phyloP scores from a whole-genome alignment of 2,113 vertebrate species.

The Oncorhynchus kisutch region DNA sequence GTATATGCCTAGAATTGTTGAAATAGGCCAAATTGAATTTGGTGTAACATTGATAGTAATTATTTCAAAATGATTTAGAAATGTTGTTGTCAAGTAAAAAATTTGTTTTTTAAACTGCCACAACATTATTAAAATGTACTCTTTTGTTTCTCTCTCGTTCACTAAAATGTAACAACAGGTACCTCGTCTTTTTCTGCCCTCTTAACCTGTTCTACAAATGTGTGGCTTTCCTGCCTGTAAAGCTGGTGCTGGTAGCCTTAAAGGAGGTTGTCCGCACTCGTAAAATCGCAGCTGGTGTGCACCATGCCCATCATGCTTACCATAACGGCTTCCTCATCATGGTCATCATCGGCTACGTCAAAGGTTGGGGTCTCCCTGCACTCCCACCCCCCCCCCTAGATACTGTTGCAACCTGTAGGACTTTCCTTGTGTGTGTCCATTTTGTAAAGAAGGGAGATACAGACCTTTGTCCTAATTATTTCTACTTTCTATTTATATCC shows the following conservation, averaged over 20 bases:
- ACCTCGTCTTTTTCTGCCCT: slow-evolving; percentile 93
- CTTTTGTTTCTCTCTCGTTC: not conserved
- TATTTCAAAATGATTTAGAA: no score
- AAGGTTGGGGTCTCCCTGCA: slow-evolving; percentile 76
- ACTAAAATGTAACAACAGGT: slow-evolving; percentile 72
- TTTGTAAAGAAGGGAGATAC: slow-evolving; percentile 10
- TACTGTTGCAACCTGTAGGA: not conserved
- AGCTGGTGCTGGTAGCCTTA: slow-evolving; percentile 92
- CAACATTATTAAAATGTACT: no score
- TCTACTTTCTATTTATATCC: slow-evolving; percentile 57
- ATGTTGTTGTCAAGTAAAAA: no score
- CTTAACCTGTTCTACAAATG: slow-evolving; percentile 97
- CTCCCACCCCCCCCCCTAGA: no score
- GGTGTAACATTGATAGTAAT: no score
- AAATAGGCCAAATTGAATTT: no score
- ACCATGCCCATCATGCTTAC: slow-evolving; percentile 91
- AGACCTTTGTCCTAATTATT: slow-evolving; percentile 39
- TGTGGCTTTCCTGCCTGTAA: slow-evolving; percentile 90
- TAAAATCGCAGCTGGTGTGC: slow-evolving; percentile 92
- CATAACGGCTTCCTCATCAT: slow-evolving; percentile 93
- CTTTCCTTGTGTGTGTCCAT: no score
- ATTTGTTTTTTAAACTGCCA: no score
- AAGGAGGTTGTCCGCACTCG: slow-evolving; percentile 95
- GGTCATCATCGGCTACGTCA: slow-evolving; percentile 91
- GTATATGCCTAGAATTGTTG: no score